Base-by-base conservation (phyloP, 1,140 invertebrate species). In the Ceratina australensis region DNA sequence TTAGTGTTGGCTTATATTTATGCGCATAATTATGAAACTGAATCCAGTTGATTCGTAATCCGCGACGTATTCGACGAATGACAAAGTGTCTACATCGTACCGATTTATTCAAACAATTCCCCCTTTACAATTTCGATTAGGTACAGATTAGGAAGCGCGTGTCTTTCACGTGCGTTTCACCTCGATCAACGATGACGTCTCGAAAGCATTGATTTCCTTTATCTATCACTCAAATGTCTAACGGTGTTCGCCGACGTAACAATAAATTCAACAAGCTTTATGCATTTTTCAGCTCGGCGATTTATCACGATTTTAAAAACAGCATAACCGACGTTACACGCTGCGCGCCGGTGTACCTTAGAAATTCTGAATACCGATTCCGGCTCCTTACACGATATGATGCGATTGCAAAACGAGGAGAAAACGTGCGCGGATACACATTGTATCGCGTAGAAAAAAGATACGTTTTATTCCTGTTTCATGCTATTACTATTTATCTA, bases 91-190 rank as follows among this genome's bases (percentile, higher is more conserved):
- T 26, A 20, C 33, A 22, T 24, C 18, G 20, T 4, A 1, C 42
- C 24, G 73, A 63, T 63, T 77, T 80, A 80, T 64, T 59, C 59
- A 33, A 47, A 22, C 73, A 63, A 76, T 76, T 69, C 33, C 24
- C 50, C 24, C 50, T 69, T 80, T 76, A 80, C 66, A 76, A 77
- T 80, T 80, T 80, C 78, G 73, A 80, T 80, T 75, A 61, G 72
- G 7, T 64, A 65, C 78, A 57, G 64, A 80, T 80, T 80, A 80
- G 78, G 78, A 80, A 76, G 78, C 54, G 59, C 15, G 42, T 47
- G 28, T 56, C 49, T 47, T 33, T 15, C 18, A 2, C 2, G 12
- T 2, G 28, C 50, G 28, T 50, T 49, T 66, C 47, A 3, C 18
- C 56, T 67, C 63, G 71, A 79, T 79, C 60, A 57, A 16, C 24